Evolutionary conservation across 2,113 vertebrate genomes (phyloP).

Genomic region (Entelurus aequoreus): DNA sequence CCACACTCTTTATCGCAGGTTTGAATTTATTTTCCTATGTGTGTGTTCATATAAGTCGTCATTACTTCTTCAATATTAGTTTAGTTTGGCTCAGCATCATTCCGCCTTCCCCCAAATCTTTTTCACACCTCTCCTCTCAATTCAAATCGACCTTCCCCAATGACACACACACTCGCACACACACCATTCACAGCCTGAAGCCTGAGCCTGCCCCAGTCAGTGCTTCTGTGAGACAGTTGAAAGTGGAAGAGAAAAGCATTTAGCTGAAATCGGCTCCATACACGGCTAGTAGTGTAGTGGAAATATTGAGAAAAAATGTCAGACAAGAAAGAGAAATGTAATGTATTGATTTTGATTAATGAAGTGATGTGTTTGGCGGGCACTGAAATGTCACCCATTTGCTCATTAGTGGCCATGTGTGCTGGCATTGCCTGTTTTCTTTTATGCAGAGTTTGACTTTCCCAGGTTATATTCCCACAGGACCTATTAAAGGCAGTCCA

Average conservation of each 20-base stretch:
- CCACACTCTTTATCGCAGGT: slow-evolving; percentile 80
- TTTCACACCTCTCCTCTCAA: background rate
- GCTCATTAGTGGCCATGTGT: background rate
- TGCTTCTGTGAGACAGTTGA: slow-evolving; percentile 17
- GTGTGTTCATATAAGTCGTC: slow-evolving; percentile 2
- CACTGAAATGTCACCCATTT: slow-evolving; percentile 2
- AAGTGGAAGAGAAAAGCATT: slow-evolving; percentile 49
- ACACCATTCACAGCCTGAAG: background rate
- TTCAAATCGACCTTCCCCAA: background rate
- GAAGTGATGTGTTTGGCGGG: slow-evolving; percentile 16
- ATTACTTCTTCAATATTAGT: slow-evolving; percentile 8
- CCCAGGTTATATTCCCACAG: slow-evolving; percentile 28
- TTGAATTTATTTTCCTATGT: slow-evolving; percentile 14
- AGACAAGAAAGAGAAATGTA: slow-evolving; percentile 9
- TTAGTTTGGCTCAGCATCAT: background rate
- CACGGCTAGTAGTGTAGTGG: slow-evolving; percentile 18
- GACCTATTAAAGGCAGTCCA: slow-evolving; percentile 31
- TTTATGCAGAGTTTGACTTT: slow-evolving; percentile 21
- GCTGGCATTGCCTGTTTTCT: slow-evolving; percentile 9
- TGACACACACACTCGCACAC: background rate
- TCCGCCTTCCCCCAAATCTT: background rate
- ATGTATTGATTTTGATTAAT: slow-evolving; percentile 2
- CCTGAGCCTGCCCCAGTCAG: slow-evolving; percentile 4
- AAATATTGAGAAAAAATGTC: slow-evolving; percentile 13
- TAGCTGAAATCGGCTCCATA: slow-evolving; percentile 46